Base-by-base conservation (phyloP, 1,140 invertebrate genomes). In the Brachionus angularis region DNA sequence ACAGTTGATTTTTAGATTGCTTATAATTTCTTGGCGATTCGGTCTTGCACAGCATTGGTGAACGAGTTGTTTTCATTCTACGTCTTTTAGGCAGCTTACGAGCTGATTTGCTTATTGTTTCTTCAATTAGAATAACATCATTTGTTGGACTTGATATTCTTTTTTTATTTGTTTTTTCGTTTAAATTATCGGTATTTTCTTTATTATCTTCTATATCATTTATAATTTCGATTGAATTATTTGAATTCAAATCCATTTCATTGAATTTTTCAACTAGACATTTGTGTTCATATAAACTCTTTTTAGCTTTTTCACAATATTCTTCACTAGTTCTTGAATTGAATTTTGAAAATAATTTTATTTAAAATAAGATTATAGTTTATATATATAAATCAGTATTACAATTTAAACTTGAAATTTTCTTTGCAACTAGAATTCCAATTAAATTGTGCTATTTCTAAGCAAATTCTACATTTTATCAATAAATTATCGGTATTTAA, bases 361-460 rank as follows among this genome's bases (percentile, higher is more conserved):
- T n/a, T n/a, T n/a, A n/a, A 36, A 21, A 23, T 33, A 34, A 55
- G n/a, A 14, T 42, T 42, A 14, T 14, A 42, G 4, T 7, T 7
- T 42, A 14, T 42, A 8, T 7, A 42, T 16, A n/a, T n/a, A 29
- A 12, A n/a, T 52, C 16, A 14, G 3, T n/a, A n/a, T 23, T 58
- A 58, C 33, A 39, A 21, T 58, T 58, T 39, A 8, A 58, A 58
- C 23, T 23, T 39, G 3, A 23, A 18, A 3, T 58, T 58, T 29
- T 58, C 33, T 39, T 7, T 42, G 23, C 33, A 58, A 25, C 36
- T 27, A n/a, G n/a, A n/a, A 23, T 39, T 58, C 53, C 53, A 58
- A 58, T 58, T 39, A 29, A 58, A 58, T 39, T 58, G 53, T 7
- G 53, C 53, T 34, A 58, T 58, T 58, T 58, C 53, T 21, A 58